These are phyloP conservation scores for Xiphophorus couchianus DNA, from an alignment of 2,113 vertebrate species.

Conservation along the genomic window DNA sequence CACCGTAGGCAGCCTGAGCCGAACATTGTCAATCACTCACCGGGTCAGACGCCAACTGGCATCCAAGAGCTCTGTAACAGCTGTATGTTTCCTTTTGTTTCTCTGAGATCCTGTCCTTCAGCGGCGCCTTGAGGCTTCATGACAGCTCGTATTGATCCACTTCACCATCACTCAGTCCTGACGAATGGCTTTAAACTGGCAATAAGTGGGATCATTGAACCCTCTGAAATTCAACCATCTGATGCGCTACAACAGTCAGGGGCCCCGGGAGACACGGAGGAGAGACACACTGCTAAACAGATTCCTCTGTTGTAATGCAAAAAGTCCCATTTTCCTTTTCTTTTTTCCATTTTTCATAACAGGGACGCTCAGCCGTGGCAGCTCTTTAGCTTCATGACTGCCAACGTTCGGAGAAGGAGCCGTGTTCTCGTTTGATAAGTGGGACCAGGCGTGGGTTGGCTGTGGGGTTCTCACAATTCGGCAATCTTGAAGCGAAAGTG, in stretches of 20 bases:
- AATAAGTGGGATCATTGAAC: slow-evolving; percentile 73
- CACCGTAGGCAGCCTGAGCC: slow-evolving; percentile 40
- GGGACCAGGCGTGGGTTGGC: slow-evolving; percentile 5
- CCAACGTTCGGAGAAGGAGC: neutral
- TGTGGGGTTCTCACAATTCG: neutral
- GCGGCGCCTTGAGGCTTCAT: slow-evolving; percentile 48
- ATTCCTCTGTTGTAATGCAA: slow-evolving; percentile 38
- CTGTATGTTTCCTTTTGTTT: slow-evolving; percentile 72
- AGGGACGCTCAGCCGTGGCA: slow-evolving; percentile 32
- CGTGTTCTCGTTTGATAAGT: neutral
- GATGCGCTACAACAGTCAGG: slow-evolving; percentile 49
- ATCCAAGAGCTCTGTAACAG: slow-evolving; percentile 56
- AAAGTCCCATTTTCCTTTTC: neutral
- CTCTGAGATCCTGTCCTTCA: slow-evolving; percentile 53
- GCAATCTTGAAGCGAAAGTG: neutral
- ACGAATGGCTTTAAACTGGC: slow-evolving; percentile 67
- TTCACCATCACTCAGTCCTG: slow-evolving; percentile 72
- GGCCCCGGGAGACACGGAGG: slow-evolving; percentile 27
- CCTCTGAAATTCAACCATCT: slow-evolving; percentile 60
- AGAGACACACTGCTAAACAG: slow-evolving; percentile 36
- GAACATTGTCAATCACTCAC: slow-evolving; percentile 64
- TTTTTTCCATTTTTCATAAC: slow-evolving; percentile 30
- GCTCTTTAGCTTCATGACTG: slow-evolving; percentile 13
- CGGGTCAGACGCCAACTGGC: slow-evolving; percentile 66
- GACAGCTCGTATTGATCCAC: slow-evolving; percentile 74